phyloP scores from a whole-genome alignment of 2,797 vertebrate genomes.

The Lycodopsis pacificus region DNA sequence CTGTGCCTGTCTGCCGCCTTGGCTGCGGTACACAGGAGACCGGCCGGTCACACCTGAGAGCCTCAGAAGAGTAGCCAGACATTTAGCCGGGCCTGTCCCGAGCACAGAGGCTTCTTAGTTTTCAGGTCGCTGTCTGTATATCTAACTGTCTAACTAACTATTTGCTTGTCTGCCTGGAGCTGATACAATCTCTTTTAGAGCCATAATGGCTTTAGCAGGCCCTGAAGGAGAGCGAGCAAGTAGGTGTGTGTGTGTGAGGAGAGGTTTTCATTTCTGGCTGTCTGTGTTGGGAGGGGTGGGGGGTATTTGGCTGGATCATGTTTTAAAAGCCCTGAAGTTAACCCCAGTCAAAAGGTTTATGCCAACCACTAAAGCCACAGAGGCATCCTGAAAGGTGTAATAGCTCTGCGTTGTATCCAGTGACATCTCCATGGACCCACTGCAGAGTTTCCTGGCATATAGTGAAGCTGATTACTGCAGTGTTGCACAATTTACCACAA shows the following conservation, averaged over 20 bases:
- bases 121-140: slow-evolving; percentile 59
- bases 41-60: slow-evolving; percentile 79
- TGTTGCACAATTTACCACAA: background rate
- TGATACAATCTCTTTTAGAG: slow-evolving; percentile 72
- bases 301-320: slow-evolving; percentile 65
- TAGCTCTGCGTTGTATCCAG: slow-evolving; percentile 56
- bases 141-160: slow-evolving; percentile 70
- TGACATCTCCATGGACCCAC: slow-evolving; percentile 56
- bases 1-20: slow-evolving; percentile 69
- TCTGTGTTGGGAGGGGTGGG: slow-evolving; percentile 43
- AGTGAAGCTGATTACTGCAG: slow-evolving; percentile 2
- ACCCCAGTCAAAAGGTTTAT: slow-evolving; percentile 80
- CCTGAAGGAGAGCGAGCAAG: slow-evolving; percentile 70
- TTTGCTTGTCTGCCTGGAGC: slow-evolving; percentile 69
- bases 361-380: slow-evolving; percentile 73
- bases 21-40: slow-evolving; percentile 66
- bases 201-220: slow-evolving; percentile 79
- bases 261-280: slow-evolving; percentile 73
- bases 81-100: slow-evolving; percentile 66
- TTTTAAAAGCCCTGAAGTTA: slow-evolving; percentile 83
- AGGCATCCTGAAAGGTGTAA: slow-evolving; percentile 67
- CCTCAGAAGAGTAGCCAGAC: slow-evolving; percentile 78
- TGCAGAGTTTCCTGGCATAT: slow-evolving; percentile 13
- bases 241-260: slow-evolving; percentile 61
- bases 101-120: slow-evolving; percentile 67